Base-by-base conservation (phyloP, 2,888 invertebrate genomes). In the Chrysolina americana region DNA sequence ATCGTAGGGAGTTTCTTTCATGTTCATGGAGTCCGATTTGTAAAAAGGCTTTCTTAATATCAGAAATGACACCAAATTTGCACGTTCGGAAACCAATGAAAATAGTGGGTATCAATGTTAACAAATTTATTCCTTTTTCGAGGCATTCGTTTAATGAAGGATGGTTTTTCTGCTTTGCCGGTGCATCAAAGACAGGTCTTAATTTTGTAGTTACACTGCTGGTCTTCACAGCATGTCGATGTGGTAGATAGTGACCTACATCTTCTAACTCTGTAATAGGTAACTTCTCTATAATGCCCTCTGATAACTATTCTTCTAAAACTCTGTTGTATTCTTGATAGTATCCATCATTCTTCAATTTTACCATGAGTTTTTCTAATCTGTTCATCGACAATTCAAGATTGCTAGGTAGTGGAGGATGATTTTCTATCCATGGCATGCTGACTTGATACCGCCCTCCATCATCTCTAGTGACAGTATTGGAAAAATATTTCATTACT, bases 131-230 rank as follows among this genome's bases (percentile, higher is more conserved):
- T 19, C 78, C 76, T 36, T 75, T 76, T 64, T 76, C 72, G 21
- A 74, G 62, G 59, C 75, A 77, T 19, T 72, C 23, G 62, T 75
- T 74, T 19, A 74, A 17, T 11, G 85, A 84, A 0, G 77, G 44
- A 0, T 79, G 79, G 0, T 73, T 63, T 3, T 65, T 59, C 36
- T 74, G 66, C 9, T 41, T 28, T 0, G 62, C 56, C 0, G 70
- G 65, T 17, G 74, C 74, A 66, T 74, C 69, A 28, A 63, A 73
- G 5, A 73, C 69, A 9, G 69, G 69, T 17, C 69, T 56, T 6
- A 76, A 68, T 73, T 76, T 76, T 41, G 71, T 74, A 47, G 68
- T 69, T 48, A 63, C 17, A 63, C 36, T 53, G 21, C 50, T n/a
- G 10, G 8, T 17, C 70, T 70, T 70, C 41, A 70, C 4, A 11